Base-by-base conservation (phyloP, 2,888 invertebrate genomes). In the Synanthedon vespiformis region DNA sequence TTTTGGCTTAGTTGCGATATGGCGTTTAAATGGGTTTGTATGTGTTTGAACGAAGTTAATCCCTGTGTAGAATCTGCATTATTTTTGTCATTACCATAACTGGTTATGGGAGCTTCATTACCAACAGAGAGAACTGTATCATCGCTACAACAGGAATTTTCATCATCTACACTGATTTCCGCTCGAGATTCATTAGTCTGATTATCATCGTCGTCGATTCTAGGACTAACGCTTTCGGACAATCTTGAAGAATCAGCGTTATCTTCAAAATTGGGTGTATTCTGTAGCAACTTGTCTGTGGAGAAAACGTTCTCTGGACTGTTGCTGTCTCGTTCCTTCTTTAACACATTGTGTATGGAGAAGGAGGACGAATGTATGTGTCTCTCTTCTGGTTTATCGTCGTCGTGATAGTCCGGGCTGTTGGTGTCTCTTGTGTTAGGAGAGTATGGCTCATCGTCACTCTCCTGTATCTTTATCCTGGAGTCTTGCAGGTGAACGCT, bases 121-220 rank as follows among this genome's bases (percentile, higher is more conserved):
- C 94, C 94, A 58, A 95, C 94, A 61, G 94, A 94, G 40, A 95
- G 70, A 3, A 94, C 94, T 48, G 94, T 95, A 66, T 93, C 94
- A 64, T 93, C 93, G 62, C 92, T 92, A 61, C 92, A 91, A 59
- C 92, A 91, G 55, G 92, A 93, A 57, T 89, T 89, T 14, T 90
- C 89, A 59, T 89, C 88, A 54, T 85, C 88, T 12, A 89, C 80
- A 55, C 88, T 86, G 40, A 86, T 84, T 57, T 85, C 85, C 12
- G 80, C 76, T 63, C 85, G 66, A 5, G 64, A 64, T 58, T 67
- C 65, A 13, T 61, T 67, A 0, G 61, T 65, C 3, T 68, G 74
- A 11, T 72, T 77, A 27, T 75, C 77, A 6, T 80, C 80, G 18
- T 83, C 81, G 12, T 81, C 81, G 3, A 81, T 59, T 40, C 69